These are phyloP conservation scores for Rhynchophorus ferrugineus DNA, from an alignment of 1,140 invertebrate genomes.

Conservation along the genomic window DNA sequence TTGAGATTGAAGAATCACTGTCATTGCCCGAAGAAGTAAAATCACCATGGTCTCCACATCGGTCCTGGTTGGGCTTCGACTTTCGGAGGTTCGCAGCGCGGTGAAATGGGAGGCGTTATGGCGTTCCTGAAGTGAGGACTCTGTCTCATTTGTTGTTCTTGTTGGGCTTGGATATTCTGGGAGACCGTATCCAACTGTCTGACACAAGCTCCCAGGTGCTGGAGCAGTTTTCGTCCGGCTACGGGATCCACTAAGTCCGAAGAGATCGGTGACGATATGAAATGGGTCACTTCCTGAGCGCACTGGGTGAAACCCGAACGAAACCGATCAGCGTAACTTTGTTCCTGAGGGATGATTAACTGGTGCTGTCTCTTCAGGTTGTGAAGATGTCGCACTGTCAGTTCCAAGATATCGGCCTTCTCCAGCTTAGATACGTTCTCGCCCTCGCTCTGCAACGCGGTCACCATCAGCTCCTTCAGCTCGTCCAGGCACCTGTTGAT, in stretches of 20 bases:
- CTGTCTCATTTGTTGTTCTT: constrained; percentile 5
- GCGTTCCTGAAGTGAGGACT: neutral
- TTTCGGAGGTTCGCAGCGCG: neutral
- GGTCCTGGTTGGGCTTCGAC: too few species aligned
- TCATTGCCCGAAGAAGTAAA: neutral
- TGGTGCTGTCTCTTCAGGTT: constrained; percentile 68
- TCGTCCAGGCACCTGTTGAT: constrained; percentile 93
- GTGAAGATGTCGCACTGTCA: constrained; percentile 87
- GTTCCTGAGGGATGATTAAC: constrained; percentile 53
- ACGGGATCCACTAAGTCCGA: constrained; percentile 37
- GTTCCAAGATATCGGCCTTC: constrained; percentile 93
- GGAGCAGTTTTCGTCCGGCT: constrained; percentile 41
- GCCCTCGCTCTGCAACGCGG: constrained; percentile 74
- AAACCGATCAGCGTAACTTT: constrained; percentile 72
- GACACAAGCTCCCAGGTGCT: constrained; percentile 43
- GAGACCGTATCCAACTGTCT: constrained; percentile 37
- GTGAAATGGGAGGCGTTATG: neutral
- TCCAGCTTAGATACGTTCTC: constrained; percentile 89
- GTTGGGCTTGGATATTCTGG: constrained; percentile 22
- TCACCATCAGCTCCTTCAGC: constrained; percentile 86
- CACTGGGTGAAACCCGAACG: constrained; percentile 85
- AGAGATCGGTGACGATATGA: constrained; percentile 46
- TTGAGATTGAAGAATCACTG: neutral
- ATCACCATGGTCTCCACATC: neutral
- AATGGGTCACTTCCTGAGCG: constrained; percentile 83